Evolutionary conservation across 2,113 vertebrate species (phyloP).

Genomic region (Casuarius casuarius): DNA sequence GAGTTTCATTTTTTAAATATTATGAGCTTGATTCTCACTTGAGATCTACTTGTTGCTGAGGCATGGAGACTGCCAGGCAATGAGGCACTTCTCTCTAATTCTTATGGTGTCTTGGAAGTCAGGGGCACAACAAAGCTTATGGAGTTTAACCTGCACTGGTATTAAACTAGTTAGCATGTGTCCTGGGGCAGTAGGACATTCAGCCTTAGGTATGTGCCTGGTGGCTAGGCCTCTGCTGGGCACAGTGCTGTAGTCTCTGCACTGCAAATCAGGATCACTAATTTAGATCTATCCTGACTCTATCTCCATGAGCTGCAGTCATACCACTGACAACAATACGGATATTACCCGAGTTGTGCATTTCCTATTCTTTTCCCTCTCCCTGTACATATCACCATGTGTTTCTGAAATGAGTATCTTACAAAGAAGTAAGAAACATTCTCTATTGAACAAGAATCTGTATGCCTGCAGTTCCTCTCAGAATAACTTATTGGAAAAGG

Average conservation of each 20-base stretch:
- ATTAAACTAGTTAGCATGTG: neutral
- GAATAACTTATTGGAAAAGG: neutral
- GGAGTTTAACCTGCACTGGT: neutral
- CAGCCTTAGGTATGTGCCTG: neutral
- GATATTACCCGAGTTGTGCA: neutral
- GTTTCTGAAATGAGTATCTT: neutral
- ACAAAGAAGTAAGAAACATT: neutral
- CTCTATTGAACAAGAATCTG: neutral
- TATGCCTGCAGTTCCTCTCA: neutral
- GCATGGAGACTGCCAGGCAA: neutral
- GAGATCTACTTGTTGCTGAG: neutral
- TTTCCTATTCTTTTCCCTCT: neutral
- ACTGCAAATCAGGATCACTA: neutral
- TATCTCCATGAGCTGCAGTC: neutral
- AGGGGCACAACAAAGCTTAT: neutral
- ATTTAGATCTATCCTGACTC: too few species aligned
- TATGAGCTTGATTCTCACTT: neutral
- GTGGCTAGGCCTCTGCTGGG: neutral
- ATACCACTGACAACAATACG: neutral
- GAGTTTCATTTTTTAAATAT: neutral
- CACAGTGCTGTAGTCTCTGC: neutral
- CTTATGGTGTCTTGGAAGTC: neutral
- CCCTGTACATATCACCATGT: neutral
- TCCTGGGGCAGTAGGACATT: neutral
- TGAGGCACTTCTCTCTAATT: neutral